These are phyloP conservation scores for Gallinago stenura DNA, from an alignment of 2,797 vertebrate genomes.

Conservation along the genomic window DNA sequence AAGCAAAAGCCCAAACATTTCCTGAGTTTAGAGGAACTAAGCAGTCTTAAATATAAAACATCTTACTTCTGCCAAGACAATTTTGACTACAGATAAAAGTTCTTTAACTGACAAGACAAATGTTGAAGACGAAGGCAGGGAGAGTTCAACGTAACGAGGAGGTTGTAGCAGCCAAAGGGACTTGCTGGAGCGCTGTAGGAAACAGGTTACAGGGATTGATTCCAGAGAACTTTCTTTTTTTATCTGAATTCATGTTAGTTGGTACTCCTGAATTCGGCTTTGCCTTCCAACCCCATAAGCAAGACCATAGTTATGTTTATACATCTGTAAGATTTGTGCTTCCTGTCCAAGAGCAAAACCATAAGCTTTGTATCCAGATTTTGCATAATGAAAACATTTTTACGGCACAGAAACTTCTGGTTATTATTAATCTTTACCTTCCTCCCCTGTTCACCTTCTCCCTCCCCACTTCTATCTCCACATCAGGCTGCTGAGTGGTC, in stretches of 20 bases:
- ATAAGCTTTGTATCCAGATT: background rate
- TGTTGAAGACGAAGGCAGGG: background rate
- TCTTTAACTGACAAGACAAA: background rate
- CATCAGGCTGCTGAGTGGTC: background rate
- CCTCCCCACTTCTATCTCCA: fast-evolving
- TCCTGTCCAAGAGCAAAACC: background rate
- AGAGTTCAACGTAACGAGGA: background rate
- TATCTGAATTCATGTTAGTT: background rate
- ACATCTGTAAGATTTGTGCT: background rate
- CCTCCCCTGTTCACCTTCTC: background rate
- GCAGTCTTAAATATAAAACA: background rate
- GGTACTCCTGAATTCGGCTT: background rate
- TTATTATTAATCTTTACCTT: background rate
- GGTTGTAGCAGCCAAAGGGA: background rate
- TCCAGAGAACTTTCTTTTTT: background rate
- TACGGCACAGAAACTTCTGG: background rate
- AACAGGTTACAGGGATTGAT: background rate
- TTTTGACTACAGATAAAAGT: background rate
- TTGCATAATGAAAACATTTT: background rate
- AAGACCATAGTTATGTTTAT: background rate
- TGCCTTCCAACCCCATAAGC: background rate
- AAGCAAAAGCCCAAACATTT: background rate
- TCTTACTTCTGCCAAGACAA: background rate
- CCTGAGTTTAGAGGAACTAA: background rate
- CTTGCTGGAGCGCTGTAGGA: background rate